Evolutionary conservation across 2,888 invertebrate genomes (phyloP), one percentile per base, ranked within the genome.

Genomic region (Coenonympha glycerion): DNA sequence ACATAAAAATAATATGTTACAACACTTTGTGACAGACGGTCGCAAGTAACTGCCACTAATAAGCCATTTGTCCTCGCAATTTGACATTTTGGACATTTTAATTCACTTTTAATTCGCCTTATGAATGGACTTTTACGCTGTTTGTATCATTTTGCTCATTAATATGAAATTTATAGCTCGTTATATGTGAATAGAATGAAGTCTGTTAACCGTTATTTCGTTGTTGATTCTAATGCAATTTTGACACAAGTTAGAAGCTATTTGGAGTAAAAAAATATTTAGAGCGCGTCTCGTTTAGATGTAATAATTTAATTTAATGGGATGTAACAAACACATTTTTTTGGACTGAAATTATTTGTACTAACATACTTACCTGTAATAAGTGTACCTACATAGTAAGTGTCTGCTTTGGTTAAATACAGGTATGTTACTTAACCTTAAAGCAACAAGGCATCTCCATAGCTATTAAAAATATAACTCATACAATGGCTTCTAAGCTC

Each of bases 31-130:
- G 50, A 79, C 42, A 55, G 61, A 11, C 53, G 54, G 59, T 57
- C 51, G 18, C 56, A 46, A 57, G 54, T 56, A 67, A 65, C 69
- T 63, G 63, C 64, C 66, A 66, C 70, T 81, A 82, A 79, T 78
- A 79, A 73, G 74, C 76, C 65, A 69, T 67, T 68, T 69, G 76
- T 79, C 76, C 81, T 78, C 76, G 76, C 78, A 78, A 80, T 84
- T 84, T 78, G 82, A 82, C 79, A 79, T 84, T 83, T 85, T 76
- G 80, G 82, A 80, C 77, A 72, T 79, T 83, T 79, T 82, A 85
- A 86, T 83, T 76, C 68, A 73, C 69, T 76, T 83, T 79, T 84
- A 83, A 85, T 85, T 76, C 71, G 67, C 74, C 66, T 78, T 76
- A 79, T 82, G 84, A 84, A 84, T 83, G 51, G 76, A 77, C 67